These are phyloP conservation scores for Pseudomyrmex dendroicus DNA, from an alignment of 1,140 invertebrate species.

Conservation along the genomic window DNA sequence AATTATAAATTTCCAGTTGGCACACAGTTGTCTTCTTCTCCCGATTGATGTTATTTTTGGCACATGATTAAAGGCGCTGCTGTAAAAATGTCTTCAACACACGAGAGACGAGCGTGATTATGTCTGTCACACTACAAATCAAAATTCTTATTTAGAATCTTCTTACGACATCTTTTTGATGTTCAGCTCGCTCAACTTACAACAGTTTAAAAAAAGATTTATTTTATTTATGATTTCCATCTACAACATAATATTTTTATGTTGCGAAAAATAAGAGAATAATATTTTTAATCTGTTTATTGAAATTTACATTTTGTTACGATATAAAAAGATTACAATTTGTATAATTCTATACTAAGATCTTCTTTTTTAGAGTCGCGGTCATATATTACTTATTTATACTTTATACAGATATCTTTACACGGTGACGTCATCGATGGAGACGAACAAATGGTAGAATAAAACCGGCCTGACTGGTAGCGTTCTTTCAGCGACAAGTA, in stretches of 20 bases:
- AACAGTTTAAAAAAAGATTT: not conserved
- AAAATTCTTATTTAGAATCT: not conserved
- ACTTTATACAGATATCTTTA: slow-evolving; percentile 73
- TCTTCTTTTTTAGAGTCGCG: no score
- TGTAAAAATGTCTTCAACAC: slow-evolving; percentile 48
- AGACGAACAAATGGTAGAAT: slow-evolving; percentile 77
- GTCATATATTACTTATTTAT: slow-evolving; percentile 51
- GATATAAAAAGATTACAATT: no score
- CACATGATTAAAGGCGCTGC: slow-evolving; percentile 46
- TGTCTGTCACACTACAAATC: not conserved
- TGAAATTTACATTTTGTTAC: not conserved
- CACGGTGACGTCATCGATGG: slow-evolving; percentile 80
- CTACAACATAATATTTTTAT: not conserved
- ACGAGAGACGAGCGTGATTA: not conserved
- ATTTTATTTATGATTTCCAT: not conserved
- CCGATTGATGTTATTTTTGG: slow-evolving; percentile 71
- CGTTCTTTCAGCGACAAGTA: slow-evolving; percentile 80
- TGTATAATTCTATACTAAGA: no score
- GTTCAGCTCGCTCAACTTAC: not conserved
- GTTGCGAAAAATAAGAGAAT: not conserved
- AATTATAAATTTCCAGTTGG: slow-evolving; percentile 54
- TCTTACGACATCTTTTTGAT: not conserved
- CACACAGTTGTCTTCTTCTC: slow-evolving; percentile 14
- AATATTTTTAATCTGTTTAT: slow-evolving; percentile 2
- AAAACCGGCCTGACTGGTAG: slow-evolving; percentile 85